These are phyloP conservation scores for Gymnorhina tibicen DNA, from an alignment of 2,113 vertebrate species.

Conservation along the genomic window DNA sequence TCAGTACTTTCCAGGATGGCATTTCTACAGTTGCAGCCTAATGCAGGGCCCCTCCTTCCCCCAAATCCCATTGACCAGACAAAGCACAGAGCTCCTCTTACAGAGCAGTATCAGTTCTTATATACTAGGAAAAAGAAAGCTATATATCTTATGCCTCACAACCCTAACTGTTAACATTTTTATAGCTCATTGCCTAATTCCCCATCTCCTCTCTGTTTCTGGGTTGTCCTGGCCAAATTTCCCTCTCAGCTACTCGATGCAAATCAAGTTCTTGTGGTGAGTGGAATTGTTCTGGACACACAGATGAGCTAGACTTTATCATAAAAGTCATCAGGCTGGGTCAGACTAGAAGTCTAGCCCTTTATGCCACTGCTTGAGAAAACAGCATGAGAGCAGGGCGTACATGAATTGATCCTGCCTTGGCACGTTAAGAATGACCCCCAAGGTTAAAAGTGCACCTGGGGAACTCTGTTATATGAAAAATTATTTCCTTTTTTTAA, in stretches of 20 bases:
- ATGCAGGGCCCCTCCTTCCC: accelerated
- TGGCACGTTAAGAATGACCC: background rate
- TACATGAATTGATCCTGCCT: background rate
- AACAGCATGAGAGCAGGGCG: accelerated
- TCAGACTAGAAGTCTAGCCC: background rate
- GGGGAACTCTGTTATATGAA: background rate
- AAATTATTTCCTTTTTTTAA: background rate
- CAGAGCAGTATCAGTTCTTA: background rate
- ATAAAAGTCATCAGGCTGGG: background rate
- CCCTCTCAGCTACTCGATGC: background rate
- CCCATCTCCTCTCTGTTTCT: background rate
- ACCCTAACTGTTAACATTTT: background rate
- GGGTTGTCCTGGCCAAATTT: background rate
- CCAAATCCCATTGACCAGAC: background rate
- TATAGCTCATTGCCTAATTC: background rate
- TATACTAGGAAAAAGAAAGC: background rate
- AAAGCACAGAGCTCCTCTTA: background rate
- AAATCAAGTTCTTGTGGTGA: background rate
- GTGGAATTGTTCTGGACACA: background rate
- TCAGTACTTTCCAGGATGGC: background rate
- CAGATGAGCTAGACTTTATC: background rate
- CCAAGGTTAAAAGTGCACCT: background rate
- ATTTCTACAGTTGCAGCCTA: background rate
- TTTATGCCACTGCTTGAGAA: background rate
- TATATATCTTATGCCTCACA: background rate